A percentile compares a stretch with the other conserved stretches of the same genome.
phyloP scores from a whole-genome alignment of 2,113 vertebrate genomes.

The Nycticryphes semicollaris region DNA sequence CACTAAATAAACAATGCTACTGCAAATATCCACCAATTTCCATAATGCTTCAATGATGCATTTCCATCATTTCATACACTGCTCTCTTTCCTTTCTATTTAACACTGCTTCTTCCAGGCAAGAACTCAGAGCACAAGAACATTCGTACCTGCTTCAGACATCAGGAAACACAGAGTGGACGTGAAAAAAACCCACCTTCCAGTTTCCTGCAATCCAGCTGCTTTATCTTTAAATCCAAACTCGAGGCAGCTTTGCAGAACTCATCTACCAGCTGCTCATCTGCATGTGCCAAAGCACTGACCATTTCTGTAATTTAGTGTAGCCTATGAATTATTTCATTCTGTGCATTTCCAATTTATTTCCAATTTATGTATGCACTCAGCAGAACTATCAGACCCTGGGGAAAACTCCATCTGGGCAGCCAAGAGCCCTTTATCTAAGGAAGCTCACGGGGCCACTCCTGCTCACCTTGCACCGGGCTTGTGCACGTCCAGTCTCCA shows the following conservation, averaged over 20 bases:
- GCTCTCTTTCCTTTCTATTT: neutral
- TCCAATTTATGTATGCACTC: neutral
- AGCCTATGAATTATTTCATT: neutral
- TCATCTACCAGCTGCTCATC: neutral
- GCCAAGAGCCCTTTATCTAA: neutral
- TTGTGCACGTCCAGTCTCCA: rapidly evolving
- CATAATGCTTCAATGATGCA: neutral
- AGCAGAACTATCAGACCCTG: neutral
- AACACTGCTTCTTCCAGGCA: neutral
- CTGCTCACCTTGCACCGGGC: rapidly evolving
- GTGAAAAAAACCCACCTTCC: neutral
- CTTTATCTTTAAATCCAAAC: neutral
- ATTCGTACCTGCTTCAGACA: neutral
- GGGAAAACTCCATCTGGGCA: neutral
- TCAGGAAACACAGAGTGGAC: neutral
- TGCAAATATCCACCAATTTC: constrained; percentile 37
- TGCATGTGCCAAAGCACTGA: neutral
- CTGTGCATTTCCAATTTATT: neutral
- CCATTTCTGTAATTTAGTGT: neutral
- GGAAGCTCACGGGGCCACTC: neutral
- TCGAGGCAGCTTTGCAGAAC: neutral
- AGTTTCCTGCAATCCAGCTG: neutral
- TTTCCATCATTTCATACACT: neutral
- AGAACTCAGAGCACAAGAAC: neutral
- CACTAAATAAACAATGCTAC: neutral